Conservation (phyloP, 2,888 invertebrate species). For the Steinernema scapterisci region DNA sequence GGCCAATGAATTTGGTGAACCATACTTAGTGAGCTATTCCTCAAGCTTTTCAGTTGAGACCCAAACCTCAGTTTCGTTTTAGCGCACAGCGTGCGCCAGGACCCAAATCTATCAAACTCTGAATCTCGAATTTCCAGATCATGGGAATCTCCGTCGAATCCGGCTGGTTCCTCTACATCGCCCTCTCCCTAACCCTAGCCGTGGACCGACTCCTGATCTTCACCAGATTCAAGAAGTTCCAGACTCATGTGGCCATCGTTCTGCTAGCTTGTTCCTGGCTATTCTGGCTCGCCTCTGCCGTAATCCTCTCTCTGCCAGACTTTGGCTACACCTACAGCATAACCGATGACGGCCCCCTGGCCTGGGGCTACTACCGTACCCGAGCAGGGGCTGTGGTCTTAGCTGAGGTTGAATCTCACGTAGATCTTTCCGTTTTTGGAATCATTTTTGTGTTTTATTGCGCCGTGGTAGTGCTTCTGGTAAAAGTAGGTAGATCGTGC, state of each 20-base stretch:
- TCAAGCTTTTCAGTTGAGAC: too few species aligned
- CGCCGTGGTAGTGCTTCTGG: not conserved
- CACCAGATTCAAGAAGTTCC: not conserved
- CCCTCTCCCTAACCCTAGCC: not conserved
- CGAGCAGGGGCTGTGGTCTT: not conserved
- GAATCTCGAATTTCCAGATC: too few species aligned
- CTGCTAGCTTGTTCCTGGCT: not conserved
- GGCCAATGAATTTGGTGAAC: too few species aligned
- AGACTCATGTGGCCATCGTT: not conserved
- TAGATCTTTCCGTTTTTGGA: not conserved
- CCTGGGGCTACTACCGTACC: not conserved
- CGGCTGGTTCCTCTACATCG: conserved; percentile 9
- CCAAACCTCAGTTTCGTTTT: too few species aligned
- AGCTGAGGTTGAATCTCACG: not conserved
- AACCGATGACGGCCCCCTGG: not conserved
- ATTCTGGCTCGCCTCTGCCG: not conserved
- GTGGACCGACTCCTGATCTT: not conserved
- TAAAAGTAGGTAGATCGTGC: not conserved
- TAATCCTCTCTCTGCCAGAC: not conserved
- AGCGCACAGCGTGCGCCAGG: too few species aligned
- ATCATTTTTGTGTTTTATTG: not conserved
- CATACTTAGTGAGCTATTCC: too few species aligned
- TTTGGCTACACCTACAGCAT: not conserved
- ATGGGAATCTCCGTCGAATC: not conserved
- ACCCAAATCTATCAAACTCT: too few species aligned